Conservation (phyloP, 1,140 invertebrate species). For the Lucilia sericata region DNA sequence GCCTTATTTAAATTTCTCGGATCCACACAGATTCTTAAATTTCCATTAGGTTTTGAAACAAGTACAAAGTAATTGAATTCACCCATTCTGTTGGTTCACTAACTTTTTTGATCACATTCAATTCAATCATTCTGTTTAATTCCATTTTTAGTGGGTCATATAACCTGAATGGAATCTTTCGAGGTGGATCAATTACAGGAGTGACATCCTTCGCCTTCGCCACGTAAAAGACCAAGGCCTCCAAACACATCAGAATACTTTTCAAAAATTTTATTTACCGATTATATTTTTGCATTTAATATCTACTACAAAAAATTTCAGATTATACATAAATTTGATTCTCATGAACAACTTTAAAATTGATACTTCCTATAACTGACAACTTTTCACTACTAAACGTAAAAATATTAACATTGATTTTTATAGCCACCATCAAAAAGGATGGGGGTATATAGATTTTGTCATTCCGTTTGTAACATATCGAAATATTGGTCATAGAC, state of each 20-base stretch:
- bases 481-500: too few relatives aligned
- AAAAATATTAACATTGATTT: too few relatives aligned
- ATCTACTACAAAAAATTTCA: conserved; percentile 9
- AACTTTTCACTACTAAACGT: too few relatives aligned
- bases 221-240: too few relatives aligned
- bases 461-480: too few relatives aligned
- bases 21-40: conserved; percentile 67
- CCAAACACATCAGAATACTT: too few relatives aligned
- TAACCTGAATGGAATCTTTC: conserved; percentile 62
- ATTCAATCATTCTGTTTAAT: conserved; percentile 54
- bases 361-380: too few relatives aligned
- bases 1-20: conserved; percentile 68
- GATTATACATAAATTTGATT: too few relatives aligned
- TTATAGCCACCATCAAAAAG: too few relatives aligned
- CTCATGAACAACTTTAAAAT: too few relatives aligned
- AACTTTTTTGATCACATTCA: conserved; percentile 57
- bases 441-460: too few relatives aligned
- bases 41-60: conserved; percentile 53
- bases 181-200: conserved; percentile 55
- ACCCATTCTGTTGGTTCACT: conserved; percentile 58
- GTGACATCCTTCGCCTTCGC: too few relatives aligned
- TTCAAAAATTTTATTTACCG: neutral
- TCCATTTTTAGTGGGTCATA: conserved; percentile 58
- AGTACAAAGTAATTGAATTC: conserved; percentile 60
- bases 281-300: conserved; percentile 46